A percentile compares a stretch with the other conserved stretches of the same genome.
Evolutionary conservation across 2,888 invertebrate genomes (phyloP).

Genomic region (Empis stercorea): DNA sequence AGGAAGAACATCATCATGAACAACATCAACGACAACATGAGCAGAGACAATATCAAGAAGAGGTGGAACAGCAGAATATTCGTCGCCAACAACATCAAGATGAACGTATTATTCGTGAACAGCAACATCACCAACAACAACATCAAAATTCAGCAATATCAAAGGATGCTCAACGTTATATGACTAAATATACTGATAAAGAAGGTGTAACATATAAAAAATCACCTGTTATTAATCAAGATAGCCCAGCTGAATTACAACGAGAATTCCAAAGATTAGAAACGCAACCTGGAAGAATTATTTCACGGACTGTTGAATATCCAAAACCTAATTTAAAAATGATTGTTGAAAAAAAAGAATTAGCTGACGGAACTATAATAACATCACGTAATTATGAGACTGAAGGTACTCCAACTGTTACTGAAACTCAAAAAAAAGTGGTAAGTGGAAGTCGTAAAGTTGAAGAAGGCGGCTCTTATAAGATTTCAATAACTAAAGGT

Average conservation of each 20-base stretch:
- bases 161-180: conserved; percentile 18
- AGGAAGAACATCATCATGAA: conserved; percentile 26
- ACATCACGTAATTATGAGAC: conserved; percentile 58
- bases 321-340: conserved; percentile 54
- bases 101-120: background rate
- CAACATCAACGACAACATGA: background rate
- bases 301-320: conserved; percentile 46
- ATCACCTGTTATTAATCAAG: background rate
- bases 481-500: background rate
- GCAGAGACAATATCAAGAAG: background rate
- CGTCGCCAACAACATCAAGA: background rate
- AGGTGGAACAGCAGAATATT: background rate
- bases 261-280: conserved; percentile 28
- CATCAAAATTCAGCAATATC: conserved; percentile 13
- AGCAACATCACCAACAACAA: background rate
- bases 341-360: conserved; percentile 50
- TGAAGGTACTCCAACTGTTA: conserved; percentile 23
- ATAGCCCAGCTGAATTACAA: conserved; percentile 28
- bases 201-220: background rate
- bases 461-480: background rate
- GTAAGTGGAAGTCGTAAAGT: background rate
- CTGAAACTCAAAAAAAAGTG: conserved; percentile 13
- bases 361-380: conserved; percentile 52
- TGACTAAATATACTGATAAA: background rate
- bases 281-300: conserved; percentile 38